phyloP scores from a whole-genome alignment of 1,140 invertebrate genomes.

The Ephestia elutella region DNA sequence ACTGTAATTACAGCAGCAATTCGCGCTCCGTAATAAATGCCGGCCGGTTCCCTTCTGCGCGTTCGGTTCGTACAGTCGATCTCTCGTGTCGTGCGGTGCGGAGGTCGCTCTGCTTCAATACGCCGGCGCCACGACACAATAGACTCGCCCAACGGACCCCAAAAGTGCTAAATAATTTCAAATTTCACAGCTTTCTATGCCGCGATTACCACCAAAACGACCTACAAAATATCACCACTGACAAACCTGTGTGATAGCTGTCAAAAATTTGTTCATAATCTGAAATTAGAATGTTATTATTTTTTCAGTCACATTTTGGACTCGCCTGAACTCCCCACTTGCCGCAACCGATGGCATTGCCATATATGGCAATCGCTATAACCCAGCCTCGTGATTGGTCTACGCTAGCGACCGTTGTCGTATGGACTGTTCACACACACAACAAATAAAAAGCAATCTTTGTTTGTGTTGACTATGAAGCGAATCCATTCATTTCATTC shows the following conservation, averaged over 20 bases:
- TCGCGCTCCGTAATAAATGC: conserved; percentile 49
- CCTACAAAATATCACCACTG: conserved; percentile 33
- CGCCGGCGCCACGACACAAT: conserved; percentile 45
- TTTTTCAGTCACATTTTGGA: conserved; percentile 43
- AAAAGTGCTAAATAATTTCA: conserved; percentile 32
- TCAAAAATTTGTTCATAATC: conserved; percentile 45
- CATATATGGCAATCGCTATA: conserved; percentile 87
- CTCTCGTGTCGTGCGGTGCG: conserved; percentile 29
- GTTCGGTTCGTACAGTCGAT: conserved; percentile 25
- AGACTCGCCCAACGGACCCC: conserved; percentile 49
- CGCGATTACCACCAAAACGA: conserved; percentile 31
- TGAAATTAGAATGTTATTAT: conserved; percentile 48
- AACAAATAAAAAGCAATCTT: conserved; percentile 27
- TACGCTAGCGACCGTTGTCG: conserved; percentile 52
- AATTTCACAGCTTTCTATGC: conserved; percentile 31
- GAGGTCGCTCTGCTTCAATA: conserved; percentile 63
- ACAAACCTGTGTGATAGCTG: conserved; percentile 31
- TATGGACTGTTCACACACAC: conserved; percentile 43
- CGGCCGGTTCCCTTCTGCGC: conserved; percentile 45
- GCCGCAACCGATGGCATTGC: conserved; percentile 77
- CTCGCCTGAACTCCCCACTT: conserved; percentile 59
- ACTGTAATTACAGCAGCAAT: conserved; percentile 34
- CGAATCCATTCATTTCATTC: conserved; percentile 45
- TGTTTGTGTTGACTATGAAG: conserved; percentile 36
- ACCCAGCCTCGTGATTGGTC: conserved; percentile 78